Evolutionary conservation across 2,888 invertebrate species (phyloP).

Genomic region (Stegophylla sp.): DNA sequence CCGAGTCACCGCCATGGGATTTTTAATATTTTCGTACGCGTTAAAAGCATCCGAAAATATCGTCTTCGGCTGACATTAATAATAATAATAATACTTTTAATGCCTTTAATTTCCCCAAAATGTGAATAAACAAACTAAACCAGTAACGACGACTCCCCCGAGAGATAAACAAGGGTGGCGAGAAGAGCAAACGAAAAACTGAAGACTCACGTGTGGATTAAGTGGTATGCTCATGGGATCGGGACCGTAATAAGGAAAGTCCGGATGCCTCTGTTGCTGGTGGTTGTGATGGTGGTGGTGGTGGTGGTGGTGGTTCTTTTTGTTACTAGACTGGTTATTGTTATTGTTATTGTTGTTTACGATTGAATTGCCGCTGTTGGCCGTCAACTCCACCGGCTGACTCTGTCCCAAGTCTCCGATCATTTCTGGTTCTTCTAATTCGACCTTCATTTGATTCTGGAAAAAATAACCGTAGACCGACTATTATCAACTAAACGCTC

Average conservation of each 20-base stretch:
- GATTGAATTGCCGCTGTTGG: constrained; percentile 47
- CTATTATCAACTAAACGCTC: neutral
- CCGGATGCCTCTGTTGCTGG: constrained; percentile 63
- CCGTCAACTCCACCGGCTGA: constrained; percentile 63
- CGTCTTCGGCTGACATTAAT: constrained; percentile 34
- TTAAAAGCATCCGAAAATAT: constrained; percentile 9
- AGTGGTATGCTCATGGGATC: constrained; percentile 61
- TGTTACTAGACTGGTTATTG: constrained; percentile 36
- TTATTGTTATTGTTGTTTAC: constrained; percentile 55
- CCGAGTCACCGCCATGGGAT: neutral
- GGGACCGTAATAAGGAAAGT: constrained; percentile 63
- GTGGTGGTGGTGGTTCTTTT: constrained; percentile 54
- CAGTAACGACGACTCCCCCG: constrained; percentile 45
- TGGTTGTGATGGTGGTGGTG: constrained; percentile 51
- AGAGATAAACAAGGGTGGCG: neutral
- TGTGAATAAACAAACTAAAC: constrained; percentile 36
- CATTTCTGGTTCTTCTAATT: constrained; percentile 63
- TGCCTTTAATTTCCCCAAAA: constrained; percentile 40
- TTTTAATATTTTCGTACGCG: neutral
- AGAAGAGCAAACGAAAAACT: neutral
- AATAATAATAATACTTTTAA: constrained; percentile 12
- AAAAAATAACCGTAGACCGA: neutral
- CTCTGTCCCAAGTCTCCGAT: constrained; percentile 61
- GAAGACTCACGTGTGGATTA: constrained; percentile 57
- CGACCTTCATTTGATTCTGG: constrained; percentile 62